phyloP scores from a whole-genome alignment of 2,113 vertebrate species.

The Notothenia coriiceps region DNA sequence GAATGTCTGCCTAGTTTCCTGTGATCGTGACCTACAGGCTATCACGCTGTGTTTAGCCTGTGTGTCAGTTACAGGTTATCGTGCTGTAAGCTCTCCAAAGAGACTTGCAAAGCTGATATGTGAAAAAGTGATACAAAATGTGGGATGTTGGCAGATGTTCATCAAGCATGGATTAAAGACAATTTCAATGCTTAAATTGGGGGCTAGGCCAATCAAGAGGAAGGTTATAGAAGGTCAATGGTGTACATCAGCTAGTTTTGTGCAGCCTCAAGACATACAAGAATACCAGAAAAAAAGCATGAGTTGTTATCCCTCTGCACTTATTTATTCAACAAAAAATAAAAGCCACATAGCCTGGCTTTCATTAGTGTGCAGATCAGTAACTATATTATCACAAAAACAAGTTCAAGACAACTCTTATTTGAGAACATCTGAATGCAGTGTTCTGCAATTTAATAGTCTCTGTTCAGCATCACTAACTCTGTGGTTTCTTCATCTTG shows the following conservation, averaged over 20 bases:
- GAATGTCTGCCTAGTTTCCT: conserved; percentile 61
- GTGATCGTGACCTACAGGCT: conserved; percentile 59
- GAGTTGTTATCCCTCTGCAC: too few relatives aligned
- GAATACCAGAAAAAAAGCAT: not conserved
- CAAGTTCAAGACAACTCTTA: not conserved
- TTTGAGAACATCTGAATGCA: not conserved
- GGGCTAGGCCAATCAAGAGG: not conserved
- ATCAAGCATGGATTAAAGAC: not conserved
- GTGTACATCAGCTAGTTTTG: not conserved
- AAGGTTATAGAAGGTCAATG: not conserved
- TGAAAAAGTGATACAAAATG: not conserved
- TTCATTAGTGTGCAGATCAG: not conserved
- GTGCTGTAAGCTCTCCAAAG: conserved; percentile 7
- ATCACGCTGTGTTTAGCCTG: conserved; percentile 28
- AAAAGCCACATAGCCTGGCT: not conserved
- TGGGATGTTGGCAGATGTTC: too few relatives aligned
- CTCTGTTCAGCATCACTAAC: not conserved
- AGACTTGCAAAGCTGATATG: not conserved
- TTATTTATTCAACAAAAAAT: not conserved
- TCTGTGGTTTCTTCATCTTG: not conserved
- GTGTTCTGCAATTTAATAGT: not conserved
- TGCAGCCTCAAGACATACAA: not conserved
- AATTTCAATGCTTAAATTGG: not conserved
- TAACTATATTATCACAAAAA: not conserved
- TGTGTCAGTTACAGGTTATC: conserved; percentile 43